Percentiles rank a stretch among this genome's conserved stretches.
phyloP scores from a whole-genome alignment of 2,888 invertebrate genomes.

The Epistrophe eligans region DNA sequence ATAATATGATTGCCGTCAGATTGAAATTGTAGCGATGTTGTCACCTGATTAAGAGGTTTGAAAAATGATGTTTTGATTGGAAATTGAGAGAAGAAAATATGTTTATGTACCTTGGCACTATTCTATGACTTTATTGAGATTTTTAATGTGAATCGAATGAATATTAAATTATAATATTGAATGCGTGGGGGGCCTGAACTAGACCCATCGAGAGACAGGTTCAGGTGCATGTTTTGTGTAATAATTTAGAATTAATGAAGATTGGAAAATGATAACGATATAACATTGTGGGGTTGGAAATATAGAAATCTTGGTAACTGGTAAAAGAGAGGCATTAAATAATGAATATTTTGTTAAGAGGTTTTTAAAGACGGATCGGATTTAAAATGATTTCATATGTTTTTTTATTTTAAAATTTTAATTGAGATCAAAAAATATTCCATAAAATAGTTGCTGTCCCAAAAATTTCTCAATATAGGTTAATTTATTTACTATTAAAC shows the following conservation, averaged over 20 bases:
- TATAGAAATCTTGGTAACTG: too few relatives aligned
- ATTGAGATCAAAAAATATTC: too few relatives aligned
- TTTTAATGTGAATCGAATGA: slow-evolving; percentile 37
- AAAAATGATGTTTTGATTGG: slow-evolving; percentile 68
- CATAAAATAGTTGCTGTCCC: too few relatives aligned
- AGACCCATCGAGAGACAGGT: neutral
- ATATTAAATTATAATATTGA: slow-evolving; percentile 23
- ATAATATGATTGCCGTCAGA: slow-evolving; percentile 60
- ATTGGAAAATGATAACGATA: neutral
- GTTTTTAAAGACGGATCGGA: too few relatives aligned
- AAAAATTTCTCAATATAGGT: too few relatives aligned
- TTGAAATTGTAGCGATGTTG: slow-evolving; percentile 68
- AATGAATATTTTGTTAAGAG: too few relatives aligned
- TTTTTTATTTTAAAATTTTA: too few relatives aligned
- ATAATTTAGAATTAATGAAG: slow-evolving; percentile 60
- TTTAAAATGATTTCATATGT: too few relatives aligned
- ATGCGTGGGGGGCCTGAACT: slow-evolving; percentile 11
- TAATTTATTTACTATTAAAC: too few relatives aligned
- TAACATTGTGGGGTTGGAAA: too few relatives aligned
- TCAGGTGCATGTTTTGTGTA: slow-evolving; percentile 66
- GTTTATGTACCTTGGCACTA: neutral
- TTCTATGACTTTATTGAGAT: slow-evolving; percentile 49
- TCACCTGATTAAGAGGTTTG: slow-evolving; percentile 73
- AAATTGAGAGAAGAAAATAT: slow-evolving; percentile 38
- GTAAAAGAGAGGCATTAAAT: too few relatives aligned